Percentiles rank a stretch among this genome's conserved stretches.
phyloP scores from a whole-genome alignment of 2,797 vertebrate genomes.

The Acrossocheilus fasciatus region DNA sequence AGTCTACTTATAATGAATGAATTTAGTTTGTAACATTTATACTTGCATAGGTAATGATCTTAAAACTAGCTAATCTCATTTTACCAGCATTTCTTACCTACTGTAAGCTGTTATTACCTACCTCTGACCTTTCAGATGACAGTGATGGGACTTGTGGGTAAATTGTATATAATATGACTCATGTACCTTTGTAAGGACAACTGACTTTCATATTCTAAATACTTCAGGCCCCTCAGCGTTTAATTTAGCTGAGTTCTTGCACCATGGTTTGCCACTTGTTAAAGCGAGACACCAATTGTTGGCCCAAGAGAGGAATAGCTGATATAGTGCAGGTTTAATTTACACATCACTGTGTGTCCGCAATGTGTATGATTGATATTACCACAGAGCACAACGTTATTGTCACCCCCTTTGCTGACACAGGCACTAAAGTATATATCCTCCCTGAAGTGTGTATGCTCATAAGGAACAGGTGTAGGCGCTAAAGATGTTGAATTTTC shows the following conservation, averaged over 20 bases:
- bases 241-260: background rate
- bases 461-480: background rate
- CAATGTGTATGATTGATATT: background rate
- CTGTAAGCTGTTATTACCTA: background rate
- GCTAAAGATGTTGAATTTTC: background rate
- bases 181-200: background rate
- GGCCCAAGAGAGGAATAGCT: background rate
- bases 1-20: background rate
- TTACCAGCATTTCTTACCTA: background rate
- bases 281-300: background rate
- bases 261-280: background rate
- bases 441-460: background rate
- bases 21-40: background rate
- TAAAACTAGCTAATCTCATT: background rate
- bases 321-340: background rate
- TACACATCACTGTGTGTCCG: background rate
- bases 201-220: constrained; percentile 13
- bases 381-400: background rate
- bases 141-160: background rate
- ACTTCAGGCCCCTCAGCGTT: background rate
- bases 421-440: background rate
- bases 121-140: background rate
- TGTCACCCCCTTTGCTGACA: background rate
- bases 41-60: background rate
- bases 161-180: constrained; percentile 10